A percentile compares a stretch with the other conserved stretches of the same genome.
phyloP scores from a whole-genome alignment of 2,113 vertebrate species.

The Manacus vitellinus region DNA sequence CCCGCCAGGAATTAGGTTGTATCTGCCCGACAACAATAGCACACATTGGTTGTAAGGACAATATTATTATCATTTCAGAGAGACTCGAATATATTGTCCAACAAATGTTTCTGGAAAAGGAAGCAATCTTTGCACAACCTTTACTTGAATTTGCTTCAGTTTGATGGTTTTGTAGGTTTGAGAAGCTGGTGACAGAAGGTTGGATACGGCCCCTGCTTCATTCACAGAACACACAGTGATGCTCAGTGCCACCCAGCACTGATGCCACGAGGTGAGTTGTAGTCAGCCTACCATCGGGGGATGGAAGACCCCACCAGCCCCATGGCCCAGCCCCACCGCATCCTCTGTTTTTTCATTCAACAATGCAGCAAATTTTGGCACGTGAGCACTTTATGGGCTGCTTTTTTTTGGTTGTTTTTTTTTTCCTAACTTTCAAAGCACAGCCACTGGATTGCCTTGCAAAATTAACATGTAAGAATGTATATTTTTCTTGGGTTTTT shows the following conservation, averaged over 20 bases:
- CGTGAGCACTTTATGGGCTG: background rate
- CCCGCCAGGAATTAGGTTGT: background rate
- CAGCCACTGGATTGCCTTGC: rapidly evolving
- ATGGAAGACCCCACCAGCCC: background rate
- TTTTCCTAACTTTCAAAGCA: background rate
- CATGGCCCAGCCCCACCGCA: background rate
- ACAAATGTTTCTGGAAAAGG: background rate
- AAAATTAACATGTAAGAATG: background rate
- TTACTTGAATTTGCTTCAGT: background rate
- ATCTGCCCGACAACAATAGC: background rate
- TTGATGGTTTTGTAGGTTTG: background rate
- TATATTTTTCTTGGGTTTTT: background rate
- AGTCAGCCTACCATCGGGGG: background rate
- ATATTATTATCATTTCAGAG: background rate
- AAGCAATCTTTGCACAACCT: background rate
- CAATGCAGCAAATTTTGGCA: background rate
- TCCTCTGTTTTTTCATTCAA: background rate
- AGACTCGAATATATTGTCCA: background rate
- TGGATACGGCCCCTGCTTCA: rapidly evolving
- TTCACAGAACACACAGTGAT: rapidly evolving
- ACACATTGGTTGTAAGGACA: background rate
- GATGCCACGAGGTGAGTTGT: rapidly evolving
- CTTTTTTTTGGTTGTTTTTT: background rate
- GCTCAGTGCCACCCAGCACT: background rate
- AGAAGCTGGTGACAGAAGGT: background rate